Base-by-base conservation (phyloP, 2,888 invertebrate genomes). In the Stomorhina lunata region DNA sequence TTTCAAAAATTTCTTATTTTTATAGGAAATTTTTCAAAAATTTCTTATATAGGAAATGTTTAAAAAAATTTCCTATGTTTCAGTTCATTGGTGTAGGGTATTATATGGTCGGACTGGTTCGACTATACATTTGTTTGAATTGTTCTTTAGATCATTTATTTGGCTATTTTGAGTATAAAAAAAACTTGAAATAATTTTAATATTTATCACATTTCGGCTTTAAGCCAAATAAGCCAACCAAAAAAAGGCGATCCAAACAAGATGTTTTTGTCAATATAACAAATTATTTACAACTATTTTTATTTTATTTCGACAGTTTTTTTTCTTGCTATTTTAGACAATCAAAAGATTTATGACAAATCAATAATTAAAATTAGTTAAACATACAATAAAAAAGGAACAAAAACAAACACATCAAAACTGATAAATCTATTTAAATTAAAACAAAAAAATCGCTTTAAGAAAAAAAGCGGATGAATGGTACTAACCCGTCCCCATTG, bases 351-450 rank as follows among this genome's bases (percentile, higher is more conserved):
- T 75, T 71, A 82, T 79, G 45, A 65, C 63, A 69, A 75, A 63
- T 82, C 69, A 65, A 79, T 82, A 82, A 82, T 75, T 75, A 61
- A 82, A 82, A 82, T 82, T 78, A 79, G 78, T 79, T 9, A 75
- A 81, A 59, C 71, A 77, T 57, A 65, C 37, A 10, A 65, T 32
- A 34, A 22, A 57, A 17, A 4, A 57, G n/a, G n/a, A n/a, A n/a
- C n/a, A 76, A 37, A 25, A 22, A 29, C 12, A 17, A 40, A 78
- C 22, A 25, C 32, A 34, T 37, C 4, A 27, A 53, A 37, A 22
- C 37, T 40, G 37, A 27, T 78, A 40, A 27, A 69, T 61, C 59
- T 61, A 69, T 66, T 66, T 66, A 66, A 66, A 66, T 68, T 45
- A n/a, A 15, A 45, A 45, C 20, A 17, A 22, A 43, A 32, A 27